Evolutionary conservation across 2,888 invertebrate species (phyloP).

Genomic region (Subacronicta megacephala): DNA sequence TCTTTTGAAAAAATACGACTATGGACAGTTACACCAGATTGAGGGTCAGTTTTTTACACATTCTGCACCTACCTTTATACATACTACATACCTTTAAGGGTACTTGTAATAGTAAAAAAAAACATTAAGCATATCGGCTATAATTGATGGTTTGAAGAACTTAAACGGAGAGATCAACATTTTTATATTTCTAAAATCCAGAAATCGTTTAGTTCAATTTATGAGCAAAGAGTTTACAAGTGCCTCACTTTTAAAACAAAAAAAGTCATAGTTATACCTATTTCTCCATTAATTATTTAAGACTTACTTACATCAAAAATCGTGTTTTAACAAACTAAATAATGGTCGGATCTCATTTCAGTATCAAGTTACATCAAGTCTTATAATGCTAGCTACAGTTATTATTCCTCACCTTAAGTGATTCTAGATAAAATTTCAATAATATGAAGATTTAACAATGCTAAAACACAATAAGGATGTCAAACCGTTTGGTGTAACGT

Average conservation of each 20-base stretch:
- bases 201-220: no score
- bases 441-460: conserved; percentile 21
- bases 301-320: neutral
- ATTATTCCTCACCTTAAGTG: neutral
- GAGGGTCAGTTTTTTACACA: no score
- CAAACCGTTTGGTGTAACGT: conserved; percentile 6
- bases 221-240: no score
- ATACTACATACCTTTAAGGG: no score
- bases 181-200: no score
- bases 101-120: no score
- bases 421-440: conserved; percentile 9
- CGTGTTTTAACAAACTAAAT: neutral
- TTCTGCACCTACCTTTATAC: no score
- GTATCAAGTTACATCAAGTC: conserved; percentile 22
- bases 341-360: neutral
- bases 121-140: no score
- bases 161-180: no score
- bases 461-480: conserved; percentile 24
- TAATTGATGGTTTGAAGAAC: no score
- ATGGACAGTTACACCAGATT: no score
- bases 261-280: neutral
- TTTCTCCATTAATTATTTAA: neutral
- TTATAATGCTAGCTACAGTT: neutral
- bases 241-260: no score
- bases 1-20: neutral